Base-by-base conservation (phyloP, 2,797 vertebrate genomes). In the Jordanella pulchra region DNA sequence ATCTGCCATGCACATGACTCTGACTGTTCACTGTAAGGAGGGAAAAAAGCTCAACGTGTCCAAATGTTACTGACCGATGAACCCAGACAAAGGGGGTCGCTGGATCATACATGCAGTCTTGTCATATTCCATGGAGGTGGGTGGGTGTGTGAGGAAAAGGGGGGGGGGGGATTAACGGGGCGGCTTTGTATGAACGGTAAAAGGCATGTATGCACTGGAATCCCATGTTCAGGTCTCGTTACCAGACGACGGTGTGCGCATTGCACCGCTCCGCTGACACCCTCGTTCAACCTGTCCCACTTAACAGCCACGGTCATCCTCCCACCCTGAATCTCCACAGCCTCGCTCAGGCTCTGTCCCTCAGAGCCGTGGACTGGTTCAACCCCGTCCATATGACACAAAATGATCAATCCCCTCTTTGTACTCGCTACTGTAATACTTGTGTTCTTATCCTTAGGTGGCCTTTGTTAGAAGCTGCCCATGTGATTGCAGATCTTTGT, bases 21-120 rank as follows among this genome's bases (percentile, higher is more conserved):
- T 30, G 42, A 65, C 73, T 28, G 32, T 56, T 58, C n/a, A 44
- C 48, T 5, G 12, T 44, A 18, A 50, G 0, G 39, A 67, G 72
- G 64, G 56, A 68, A 69, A 53, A 65, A 74, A 76, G 75, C 17
- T 3, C 60, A 79, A 81, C 76, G 45, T 80, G 75, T 48, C 25
- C 30, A 83, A 75, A 69, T 73, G 83, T 32, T 77, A 54, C 83
- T 89, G 88, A 86, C 85, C 84, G 27, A 80, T 85, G 81, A 87
- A 85, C 71, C 72, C 82, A 91, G 89, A 93, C 92, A 92, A 92
- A 92, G 87, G 84, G 35, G 84, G 84, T 53, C 76, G 80, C 76
- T 78, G 47, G 86, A 91, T 92, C 86, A 86, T 87, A 89, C 85
- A 81, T 90, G 85, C 72, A 63, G 77, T 75, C 83, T 86, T 32